Conservation (phyloP, 2,888 invertebrate genomes). For the Leucophora obtusa region DNA sequence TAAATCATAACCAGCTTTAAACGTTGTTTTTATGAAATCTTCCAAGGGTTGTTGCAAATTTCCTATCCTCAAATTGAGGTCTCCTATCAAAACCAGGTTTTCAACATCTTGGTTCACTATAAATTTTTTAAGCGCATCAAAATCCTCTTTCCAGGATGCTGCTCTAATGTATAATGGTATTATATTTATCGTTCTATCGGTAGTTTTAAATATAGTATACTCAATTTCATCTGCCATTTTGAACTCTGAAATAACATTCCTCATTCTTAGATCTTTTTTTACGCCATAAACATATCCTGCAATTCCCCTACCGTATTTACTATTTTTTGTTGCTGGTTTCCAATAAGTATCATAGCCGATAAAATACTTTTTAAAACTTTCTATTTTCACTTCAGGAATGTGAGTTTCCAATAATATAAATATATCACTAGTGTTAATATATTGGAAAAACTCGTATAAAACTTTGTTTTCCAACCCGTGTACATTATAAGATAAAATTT, state of each 20-base stretch:
- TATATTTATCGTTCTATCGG: neutral
- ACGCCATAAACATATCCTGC: neutral
- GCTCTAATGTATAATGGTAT: neutral
- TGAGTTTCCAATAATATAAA: neutral
- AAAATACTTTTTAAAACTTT: constrained; percentile 1
- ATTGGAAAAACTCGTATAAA: neutral
- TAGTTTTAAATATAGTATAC: neutral
- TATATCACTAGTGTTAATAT: too few relatives aligned
- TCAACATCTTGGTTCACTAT: too few relatives aligned
- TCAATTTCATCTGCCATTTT: neutral
- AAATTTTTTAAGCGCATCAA: too few relatives aligned
- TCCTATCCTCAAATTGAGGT: too few relatives aligned
- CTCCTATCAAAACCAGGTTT: too few relatives aligned
- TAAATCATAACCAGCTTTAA: too few relatives aligned
- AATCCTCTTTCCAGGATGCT: neutral
- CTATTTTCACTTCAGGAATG: neutral
- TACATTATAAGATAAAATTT: neutral
- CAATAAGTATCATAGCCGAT: neutral
- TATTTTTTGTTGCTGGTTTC: constrained; percentile 1
- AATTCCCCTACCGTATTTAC: too few relatives aligned
- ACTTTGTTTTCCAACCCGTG: neutral
- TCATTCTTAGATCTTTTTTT: neutral
- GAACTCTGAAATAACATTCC: neutral
- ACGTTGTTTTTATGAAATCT: too few relatives aligned
- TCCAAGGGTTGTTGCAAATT: too few relatives aligned